A percentile compares a stretch with the other conserved stretches of the same genome.
These are phyloP conservation scores for Hystrix cristata DNA, from an alignment of 2,113 vertebrate species.

Conservation along the genomic window DNA sequence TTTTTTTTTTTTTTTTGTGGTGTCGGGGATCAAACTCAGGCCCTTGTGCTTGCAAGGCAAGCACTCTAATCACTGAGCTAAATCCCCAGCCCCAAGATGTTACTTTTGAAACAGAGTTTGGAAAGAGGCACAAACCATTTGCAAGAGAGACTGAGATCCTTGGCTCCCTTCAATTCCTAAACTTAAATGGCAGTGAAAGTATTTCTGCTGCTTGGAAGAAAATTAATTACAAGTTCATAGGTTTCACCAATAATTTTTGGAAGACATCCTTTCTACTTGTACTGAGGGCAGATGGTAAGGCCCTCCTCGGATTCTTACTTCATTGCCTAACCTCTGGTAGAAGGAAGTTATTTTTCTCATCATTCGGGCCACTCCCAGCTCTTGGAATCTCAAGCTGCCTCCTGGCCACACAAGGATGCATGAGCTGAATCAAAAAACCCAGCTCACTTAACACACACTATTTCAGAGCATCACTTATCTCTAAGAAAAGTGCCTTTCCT, in stretches of 20 bases:
- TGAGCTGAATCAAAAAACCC: not conserved
- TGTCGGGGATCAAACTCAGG: too few species aligned
- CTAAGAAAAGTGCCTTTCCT: not conserved
- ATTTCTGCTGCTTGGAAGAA: not conserved
- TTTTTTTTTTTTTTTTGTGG: too few species aligned
- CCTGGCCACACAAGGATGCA: fast-evolving
- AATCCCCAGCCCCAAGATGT: too few species aligned
- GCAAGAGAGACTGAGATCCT: not conserved
- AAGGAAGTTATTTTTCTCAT: not conserved
- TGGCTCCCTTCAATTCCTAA: not conserved
- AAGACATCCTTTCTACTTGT: not conserved
- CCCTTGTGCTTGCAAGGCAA: too few species aligned
- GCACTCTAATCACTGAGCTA: too few species aligned
- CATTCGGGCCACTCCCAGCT: not conserved
- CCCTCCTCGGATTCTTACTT: not conserved
- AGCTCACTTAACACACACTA: not conserved
- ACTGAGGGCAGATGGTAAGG: not conserved
- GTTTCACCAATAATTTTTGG: slow-evolving; percentile 12
- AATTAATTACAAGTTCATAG: not conserved
- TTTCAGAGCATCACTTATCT: not conserved
- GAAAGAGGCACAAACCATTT: not conserved
- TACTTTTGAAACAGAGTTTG: slow-evolving; percentile 16
- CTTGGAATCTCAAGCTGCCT: not conserved
- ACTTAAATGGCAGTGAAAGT: not conserved
- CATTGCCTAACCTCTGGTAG: not conserved